phyloP scores from a whole-genome alignment of 2,888 invertebrate species.

The Scaeva pyrastri region DNA sequence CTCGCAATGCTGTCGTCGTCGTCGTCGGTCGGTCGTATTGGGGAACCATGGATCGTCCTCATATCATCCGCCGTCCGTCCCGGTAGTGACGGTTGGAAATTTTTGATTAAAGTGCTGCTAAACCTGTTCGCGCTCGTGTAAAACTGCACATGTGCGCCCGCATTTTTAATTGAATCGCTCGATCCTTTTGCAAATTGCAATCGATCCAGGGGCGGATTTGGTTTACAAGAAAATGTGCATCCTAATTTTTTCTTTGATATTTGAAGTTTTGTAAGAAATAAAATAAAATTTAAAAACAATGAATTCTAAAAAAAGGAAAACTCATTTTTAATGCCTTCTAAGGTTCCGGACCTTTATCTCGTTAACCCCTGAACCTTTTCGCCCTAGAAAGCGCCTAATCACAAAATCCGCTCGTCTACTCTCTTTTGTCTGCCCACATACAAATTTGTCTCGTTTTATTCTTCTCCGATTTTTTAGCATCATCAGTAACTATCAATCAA shows the following conservation, averaged over 20 bases:
- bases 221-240: no score
- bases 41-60: not conserved
- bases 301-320: no score
- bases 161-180: slow-evolving; percentile 83
- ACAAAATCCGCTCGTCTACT: slow-evolving; percentile 6
- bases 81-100: slow-evolving; percentile 49
- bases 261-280: no score
- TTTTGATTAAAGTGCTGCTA: slow-evolving; percentile 68
- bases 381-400: not conserved
- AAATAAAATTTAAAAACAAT: no score
- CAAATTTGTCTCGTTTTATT: slow-evolving; percentile 46
- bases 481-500: slow-evolving; percentile 73
- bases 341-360: no score
- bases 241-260: no score
- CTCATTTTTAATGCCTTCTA: no score
- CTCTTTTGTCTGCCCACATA: slow-evolving; percentile 46
- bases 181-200: not conserved
- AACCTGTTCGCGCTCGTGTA: slow-evolving; percentile 72
- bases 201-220: not conserved
- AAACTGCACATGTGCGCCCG: slow-evolving; percentile 78
- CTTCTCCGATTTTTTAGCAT: slow-evolving; percentile 29
- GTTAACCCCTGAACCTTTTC: not conserved
- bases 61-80: no score
- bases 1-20: not conserved
- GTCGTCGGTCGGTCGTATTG: no score